Evolutionary conservation across 2,888 invertebrate genomes (phyloP).

Genomic region (Drosophila koepferae): DNA sequence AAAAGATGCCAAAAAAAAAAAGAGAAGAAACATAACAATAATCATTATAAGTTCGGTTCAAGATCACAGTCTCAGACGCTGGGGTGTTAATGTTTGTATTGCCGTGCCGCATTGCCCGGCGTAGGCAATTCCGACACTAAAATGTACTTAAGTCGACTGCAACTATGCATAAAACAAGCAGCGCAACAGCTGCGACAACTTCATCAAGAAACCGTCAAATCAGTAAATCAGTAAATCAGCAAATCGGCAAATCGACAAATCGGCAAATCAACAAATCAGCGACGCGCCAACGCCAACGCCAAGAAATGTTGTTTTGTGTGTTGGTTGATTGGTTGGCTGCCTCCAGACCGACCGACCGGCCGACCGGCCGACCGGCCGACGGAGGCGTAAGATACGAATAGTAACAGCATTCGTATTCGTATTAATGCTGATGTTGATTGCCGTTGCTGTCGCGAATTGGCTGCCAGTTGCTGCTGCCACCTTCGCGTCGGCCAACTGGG

Average conservation of each 20-base stretch:
- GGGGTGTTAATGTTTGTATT: slow-evolving; percentile 45
- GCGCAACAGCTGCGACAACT: slow-evolving; percentile 55
- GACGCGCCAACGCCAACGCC: slow-evolving; percentile 62
- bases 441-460: slow-evolving; percentile 48
- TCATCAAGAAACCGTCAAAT: slow-evolving; percentile 78
- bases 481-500: slow-evolving; percentile 67
- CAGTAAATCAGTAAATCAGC: slow-evolving; percentile 73
- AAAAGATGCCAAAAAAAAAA: slow-evolving; percentile 49
- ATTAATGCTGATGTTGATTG: slow-evolving; percentile 24
- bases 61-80: slow-evolving; percentile 6
- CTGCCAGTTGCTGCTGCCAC: slow-evolving; percentile 70
- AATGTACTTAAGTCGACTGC: slow-evolving; percentile 62
- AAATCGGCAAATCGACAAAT: slow-evolving; percentile 78
- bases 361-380: slow-evolving; percentile 19
- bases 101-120: slow-evolving; percentile 34
- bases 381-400: slow-evolving; percentile 49
- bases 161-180: slow-evolving; percentile 68
- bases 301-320: slow-evolving; percentile 44
- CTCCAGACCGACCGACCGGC: slow-evolving; percentile 29
- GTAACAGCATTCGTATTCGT: slow-evolving; percentile 28
- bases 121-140: slow-evolving; percentile 73
- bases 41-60: background rate
- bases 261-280: slow-evolving; percentile 76
- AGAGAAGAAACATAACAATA: background rate
- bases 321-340: slow-evolving; percentile 55